phyloP scores from a whole-genome alignment of 2,888 invertebrate species.

The Watsonalla binaria region DNA sequence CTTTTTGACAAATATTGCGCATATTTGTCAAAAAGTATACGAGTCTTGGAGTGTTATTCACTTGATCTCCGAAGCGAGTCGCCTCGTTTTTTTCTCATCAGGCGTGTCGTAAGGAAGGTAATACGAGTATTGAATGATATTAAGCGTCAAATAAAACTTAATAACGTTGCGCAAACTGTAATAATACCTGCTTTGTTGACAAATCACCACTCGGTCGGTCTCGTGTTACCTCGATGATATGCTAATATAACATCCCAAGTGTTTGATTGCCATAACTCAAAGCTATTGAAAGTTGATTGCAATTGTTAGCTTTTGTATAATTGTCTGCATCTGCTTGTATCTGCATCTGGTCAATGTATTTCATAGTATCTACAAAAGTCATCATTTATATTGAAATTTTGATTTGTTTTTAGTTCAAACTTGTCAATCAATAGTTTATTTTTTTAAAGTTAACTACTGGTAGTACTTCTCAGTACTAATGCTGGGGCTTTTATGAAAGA shows the following conservation, averaged over 20 bases:
- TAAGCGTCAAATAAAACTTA: constrained; percentile 7
- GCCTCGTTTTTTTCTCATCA: background rate
- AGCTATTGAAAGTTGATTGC: constrained; percentile 3
- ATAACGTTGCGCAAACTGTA: constrained; percentile 24
- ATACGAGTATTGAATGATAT: constrained; percentile 15
- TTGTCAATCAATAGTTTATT: background rate
- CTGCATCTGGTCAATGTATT: background rate
- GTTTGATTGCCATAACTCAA: constrained; percentile 16
- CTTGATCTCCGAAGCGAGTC: background rate
- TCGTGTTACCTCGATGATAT: constrained; percentile 32
- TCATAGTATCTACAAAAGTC: background rate
- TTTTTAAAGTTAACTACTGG: no score
- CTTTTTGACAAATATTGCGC: background rate
- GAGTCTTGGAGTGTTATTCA: background rate
- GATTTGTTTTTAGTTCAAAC: background rate
- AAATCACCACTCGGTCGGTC: constrained; percentile 32
- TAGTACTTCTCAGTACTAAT: no score
- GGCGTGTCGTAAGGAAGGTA: constrained; percentile 11
- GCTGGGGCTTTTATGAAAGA: no score
- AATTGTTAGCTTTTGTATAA: constrained; percentile 1
- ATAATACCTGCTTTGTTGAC: constrained; percentile 36
- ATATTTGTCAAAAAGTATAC: no score
- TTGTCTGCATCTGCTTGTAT: background rate
- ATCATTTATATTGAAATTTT: background rate
- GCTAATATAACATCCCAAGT: constrained; percentile 20